Conservation (phyloP, 2,797 vertebrate species). For the Cryptoprocta ferox region DNA sequence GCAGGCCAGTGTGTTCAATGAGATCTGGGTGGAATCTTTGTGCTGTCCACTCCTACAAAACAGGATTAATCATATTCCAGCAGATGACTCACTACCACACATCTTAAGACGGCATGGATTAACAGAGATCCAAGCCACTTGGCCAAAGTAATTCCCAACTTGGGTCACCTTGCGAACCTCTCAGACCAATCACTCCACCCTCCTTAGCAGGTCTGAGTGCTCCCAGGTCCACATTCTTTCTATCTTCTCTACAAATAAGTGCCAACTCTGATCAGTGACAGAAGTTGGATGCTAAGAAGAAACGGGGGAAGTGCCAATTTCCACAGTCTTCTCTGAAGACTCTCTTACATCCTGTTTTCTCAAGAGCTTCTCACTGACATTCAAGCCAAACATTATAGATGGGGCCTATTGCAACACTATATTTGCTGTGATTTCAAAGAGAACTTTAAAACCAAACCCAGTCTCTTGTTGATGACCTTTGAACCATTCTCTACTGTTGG, state of each 20-base stretch:
- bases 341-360: neutral
- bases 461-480: neutral
- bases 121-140: slow-evolving; percentile 43
- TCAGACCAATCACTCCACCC: neutral
- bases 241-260: slow-evolving; percentile 8
- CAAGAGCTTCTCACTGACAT: neutral
- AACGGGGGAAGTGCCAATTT: slow-evolving; percentile 20
- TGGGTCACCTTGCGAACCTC: slow-evolving; percentile 52
- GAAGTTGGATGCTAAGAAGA: slow-evolving; percentile 24
- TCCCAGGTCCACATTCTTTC: slow-evolving; percentile 17
- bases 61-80: slow-evolving; percentile 59
- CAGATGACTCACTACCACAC: slow-evolving; percentile 55
- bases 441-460: slow-evolving; percentile 21
- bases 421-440: slow-evolving; percentile 20
- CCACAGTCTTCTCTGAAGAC: slow-evolving; percentile 50
- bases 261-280: slow-evolving; percentile 49
- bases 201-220: neutral
- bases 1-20: neutral
- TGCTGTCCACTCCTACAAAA: slow-evolving; percentile 22
- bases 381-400: slow-evolving; percentile 20
- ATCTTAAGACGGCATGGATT: slow-evolving; percentile 65
- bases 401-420: neutral
- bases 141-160: slow-evolving; percentile 15
- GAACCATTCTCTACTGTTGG: neutral
- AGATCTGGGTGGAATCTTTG: slow-evolving; percentile 53